These are phyloP conservation scores for Anguilla pacifica DNA, from an alignment of 2,797 vertebrate species.

Conservation along the genomic window DNA sequence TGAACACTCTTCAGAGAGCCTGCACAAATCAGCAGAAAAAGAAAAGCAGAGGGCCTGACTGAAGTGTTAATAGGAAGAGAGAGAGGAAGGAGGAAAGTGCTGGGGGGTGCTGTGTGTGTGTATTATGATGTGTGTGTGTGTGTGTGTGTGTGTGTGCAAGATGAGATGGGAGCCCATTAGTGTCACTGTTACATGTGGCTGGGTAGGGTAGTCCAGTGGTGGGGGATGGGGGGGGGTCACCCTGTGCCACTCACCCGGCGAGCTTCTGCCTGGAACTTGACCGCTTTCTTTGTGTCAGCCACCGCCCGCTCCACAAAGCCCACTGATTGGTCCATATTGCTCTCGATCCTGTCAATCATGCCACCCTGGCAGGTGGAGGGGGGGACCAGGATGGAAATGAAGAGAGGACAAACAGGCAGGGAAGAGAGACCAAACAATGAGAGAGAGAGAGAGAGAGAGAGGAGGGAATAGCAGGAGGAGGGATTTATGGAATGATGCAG, in stretches of 20 bases:
- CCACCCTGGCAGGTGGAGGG: conserved; percentile 73
- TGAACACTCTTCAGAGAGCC: background rate
- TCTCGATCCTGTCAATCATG: conserved; percentile 95
- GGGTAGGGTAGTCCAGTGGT: background rate
- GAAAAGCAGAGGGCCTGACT: background rate
- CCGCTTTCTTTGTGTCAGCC: conserved; percentile 94
- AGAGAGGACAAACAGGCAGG: background rate
- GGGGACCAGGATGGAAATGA: background rate
- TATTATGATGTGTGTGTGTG: background rate
- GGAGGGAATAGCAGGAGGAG: background rate
- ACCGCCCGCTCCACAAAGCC: conserved; percentile 93
- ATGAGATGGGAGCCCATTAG: no score
- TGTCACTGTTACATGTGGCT: background rate
- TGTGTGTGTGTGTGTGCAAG: background rate
- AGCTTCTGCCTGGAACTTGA: conserved; percentile 93
- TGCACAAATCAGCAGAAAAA: background rate
- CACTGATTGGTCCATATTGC: conserved; percentile 96
- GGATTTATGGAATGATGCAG: background rate
- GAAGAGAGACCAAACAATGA: background rate
- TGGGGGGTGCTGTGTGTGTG: background rate
- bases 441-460: background rate
- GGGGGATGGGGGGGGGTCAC: background rate
- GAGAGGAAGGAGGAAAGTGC: background rate
- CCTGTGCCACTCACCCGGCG: conserved; percentile 80
- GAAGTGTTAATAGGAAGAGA: background rate